Conservation (phyloP, 2,113 vertebrate genomes). For the Archocentrus centrarchus region DNA sequence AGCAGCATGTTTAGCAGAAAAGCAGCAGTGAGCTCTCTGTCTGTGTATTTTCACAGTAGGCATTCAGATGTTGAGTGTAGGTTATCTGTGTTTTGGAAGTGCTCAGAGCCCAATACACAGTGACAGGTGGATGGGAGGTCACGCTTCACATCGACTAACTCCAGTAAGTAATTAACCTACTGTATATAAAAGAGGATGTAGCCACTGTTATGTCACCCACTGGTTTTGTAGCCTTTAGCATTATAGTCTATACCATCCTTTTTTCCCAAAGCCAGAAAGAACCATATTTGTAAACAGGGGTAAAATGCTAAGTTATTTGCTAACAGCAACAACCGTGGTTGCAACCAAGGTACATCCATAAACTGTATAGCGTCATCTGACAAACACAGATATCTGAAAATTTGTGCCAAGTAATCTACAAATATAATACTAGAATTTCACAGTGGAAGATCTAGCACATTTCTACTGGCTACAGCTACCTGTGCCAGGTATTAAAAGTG, state of each 20-base stretch:
- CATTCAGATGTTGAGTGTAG: slow-evolving; percentile 6
- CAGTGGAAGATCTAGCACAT: neutral
- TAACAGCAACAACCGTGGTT: neutral
- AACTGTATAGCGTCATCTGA: neutral
- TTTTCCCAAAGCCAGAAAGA: neutral
- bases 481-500: neutral
- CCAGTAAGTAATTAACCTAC: slow-evolving; percentile 8
- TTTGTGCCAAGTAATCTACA: neutral
- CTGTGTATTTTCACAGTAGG: slow-evolving; percentile 15
- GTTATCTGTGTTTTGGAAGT: slow-evolving; percentile 14
- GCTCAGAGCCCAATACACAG: neutral
- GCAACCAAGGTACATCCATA: neutral
- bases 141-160: neutral
- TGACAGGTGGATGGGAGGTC: slow-evolving; percentile 2
- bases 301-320: neutral
- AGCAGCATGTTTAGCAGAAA: slow-evolving; percentile 11
- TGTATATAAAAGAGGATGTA: neutral
- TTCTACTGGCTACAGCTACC: neutral
- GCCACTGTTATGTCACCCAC: neutral
- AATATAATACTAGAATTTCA: too few relatives aligned
- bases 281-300: neutral
- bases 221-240: neutral
- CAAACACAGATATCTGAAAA: neutral
- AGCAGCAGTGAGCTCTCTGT: slow-evolving; percentile 10
- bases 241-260: neutral